These are phyloP conservation scores for Corythornis vintsioides DNA, from an alignment of 2,113 vertebrate genomes.

Conservation along the genomic window DNA sequence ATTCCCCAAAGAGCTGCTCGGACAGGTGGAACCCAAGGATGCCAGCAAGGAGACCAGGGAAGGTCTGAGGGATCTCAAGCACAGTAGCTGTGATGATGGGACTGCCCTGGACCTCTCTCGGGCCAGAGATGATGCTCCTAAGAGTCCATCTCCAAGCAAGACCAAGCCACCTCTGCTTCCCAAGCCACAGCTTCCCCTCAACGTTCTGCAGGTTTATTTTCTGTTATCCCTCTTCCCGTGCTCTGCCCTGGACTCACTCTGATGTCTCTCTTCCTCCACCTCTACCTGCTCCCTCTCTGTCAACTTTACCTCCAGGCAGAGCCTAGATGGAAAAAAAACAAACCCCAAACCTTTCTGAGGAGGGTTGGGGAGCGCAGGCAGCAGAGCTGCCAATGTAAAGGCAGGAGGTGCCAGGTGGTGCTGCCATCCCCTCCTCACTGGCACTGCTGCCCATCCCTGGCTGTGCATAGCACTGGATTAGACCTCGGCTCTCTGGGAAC, in stretches of 20 bases:
- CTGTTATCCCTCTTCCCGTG: conserved; percentile 31
- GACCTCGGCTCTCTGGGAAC: rapidly evolving
- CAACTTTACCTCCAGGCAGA: background rate
- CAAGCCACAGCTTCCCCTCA: conserved; percentile 76
- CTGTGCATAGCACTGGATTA: background rate
- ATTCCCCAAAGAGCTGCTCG: background rate
- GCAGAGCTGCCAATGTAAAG: background rate
- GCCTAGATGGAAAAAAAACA: background rate
- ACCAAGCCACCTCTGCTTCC: conserved; percentile 82
- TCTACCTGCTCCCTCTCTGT: conserved; percentile 43
- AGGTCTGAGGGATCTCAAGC: background rate
- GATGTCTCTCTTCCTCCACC: conserved; percentile 40
- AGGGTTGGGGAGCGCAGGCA: background rate
- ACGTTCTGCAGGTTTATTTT: conserved; percentile 78
- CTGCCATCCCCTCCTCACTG: background rate
- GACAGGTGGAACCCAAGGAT: background rate
- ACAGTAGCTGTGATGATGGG: background rate
- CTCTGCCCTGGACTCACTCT: conserved; percentile 27
- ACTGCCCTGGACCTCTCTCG: conserved; percentile 16
- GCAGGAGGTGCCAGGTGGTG: background rate
- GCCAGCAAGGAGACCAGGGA: background rate
- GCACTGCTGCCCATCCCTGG: background rate
- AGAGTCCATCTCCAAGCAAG: background rate
- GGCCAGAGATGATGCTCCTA: background rate
- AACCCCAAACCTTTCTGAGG: background rate